A percentile compares a stretch with the other conserved stretches of the same genome.
phyloP scores from a whole-genome alignment of 2,888 invertebrate species.

The Lasioglossum oenotherae region DNA sequence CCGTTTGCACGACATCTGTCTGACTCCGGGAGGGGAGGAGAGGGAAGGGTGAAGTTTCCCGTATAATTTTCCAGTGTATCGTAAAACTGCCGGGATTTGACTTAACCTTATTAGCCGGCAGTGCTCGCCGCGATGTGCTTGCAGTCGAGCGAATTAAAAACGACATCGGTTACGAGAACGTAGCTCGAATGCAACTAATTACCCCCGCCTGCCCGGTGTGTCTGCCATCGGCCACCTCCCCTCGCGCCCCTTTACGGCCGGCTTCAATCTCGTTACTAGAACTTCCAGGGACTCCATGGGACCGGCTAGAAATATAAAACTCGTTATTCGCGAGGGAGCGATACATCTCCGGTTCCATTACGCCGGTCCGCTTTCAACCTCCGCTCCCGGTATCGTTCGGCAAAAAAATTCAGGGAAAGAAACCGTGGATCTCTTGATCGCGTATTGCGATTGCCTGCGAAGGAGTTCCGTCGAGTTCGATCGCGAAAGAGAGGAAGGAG shows the following conservation, averaged over 20 bases:
- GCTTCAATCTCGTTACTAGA: constrained; percentile 51
- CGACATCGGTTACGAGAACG: constrained; percentile 46
- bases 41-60: background rate
- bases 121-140: background rate
- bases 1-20: background rate
- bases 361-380: constrained; percentile 55
- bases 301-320: constrained; percentile 57
- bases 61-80: constrained; percentile 10
- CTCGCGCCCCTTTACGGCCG: background rate
- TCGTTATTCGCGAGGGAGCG: constrained; percentile 68
- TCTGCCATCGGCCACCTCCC: background rate
- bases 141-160: constrained; percentile 45
- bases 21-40: rapidly evolving
- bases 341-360: constrained; percentile 65
- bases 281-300: constrained; percentile 26
- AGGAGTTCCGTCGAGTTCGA: constrained; percentile 13
- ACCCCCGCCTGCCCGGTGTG: constrained; percentile 15
- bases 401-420: constrained; percentile 45
- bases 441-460: constrained; percentile 50
- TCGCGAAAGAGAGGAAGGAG: background rate
- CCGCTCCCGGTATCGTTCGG: constrained; percentile 26
- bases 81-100: background rate
- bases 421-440: constrained; percentile 37
- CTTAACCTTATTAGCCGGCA: constrained; percentile 17
- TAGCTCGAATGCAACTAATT: constrained; percentile 57